Evolutionary conservation across 2,797 vertebrate species (phyloP).

Genomic region (Microcaecilia unicolor): DNA sequence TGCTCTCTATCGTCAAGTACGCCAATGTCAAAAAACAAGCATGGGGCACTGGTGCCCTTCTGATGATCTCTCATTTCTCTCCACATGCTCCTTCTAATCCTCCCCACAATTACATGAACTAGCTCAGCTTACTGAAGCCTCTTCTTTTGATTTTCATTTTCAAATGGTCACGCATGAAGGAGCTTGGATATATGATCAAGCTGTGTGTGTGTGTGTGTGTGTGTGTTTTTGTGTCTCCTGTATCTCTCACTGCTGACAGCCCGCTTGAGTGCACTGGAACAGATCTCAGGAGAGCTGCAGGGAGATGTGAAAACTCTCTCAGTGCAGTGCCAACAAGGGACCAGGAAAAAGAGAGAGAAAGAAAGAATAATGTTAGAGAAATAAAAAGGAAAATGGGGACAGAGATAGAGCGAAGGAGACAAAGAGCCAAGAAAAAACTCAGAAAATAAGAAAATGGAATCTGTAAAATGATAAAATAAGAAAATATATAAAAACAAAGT

Average conservation of each 20-base stretch:
- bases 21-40: slow-evolving; percentile 25
- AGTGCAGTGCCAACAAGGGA: slow-evolving; percentile 6
- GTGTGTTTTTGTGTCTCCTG: too few relatives aligned
- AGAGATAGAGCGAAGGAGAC: too few relatives aligned
- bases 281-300: slow-evolving; percentile 15
- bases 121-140: slow-evolving; percentile 45
- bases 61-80: slow-evolving; percentile 49
- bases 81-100: slow-evolving; percentile 48
- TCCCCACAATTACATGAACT: slow-evolving; percentile 55
- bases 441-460: too few relatives aligned
- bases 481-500: too few relatives aligned
- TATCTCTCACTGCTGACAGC: not conserved
- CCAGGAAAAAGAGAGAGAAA: slow-evolving; percentile 18
- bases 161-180: slow-evolving; percentile 42
- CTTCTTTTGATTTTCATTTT: slow-evolving; percentile 35
- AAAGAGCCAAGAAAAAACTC: too few relatives aligned
- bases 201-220: too few relatives aligned
- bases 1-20: too few relatives aligned
- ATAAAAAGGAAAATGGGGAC: too few relatives aligned
- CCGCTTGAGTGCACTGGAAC: slow-evolving; percentile 31
- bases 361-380: too few relatives aligned
- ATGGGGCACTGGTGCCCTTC: slow-evolving; percentile 16
- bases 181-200: slow-evolving; percentile 37
- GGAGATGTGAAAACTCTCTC: slow-evolving; percentile 23
- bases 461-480: too few relatives aligned